Base-by-base conservation (phyloP, 2,113 vertebrate genomes). In the Mus spicilegus region DNA sequence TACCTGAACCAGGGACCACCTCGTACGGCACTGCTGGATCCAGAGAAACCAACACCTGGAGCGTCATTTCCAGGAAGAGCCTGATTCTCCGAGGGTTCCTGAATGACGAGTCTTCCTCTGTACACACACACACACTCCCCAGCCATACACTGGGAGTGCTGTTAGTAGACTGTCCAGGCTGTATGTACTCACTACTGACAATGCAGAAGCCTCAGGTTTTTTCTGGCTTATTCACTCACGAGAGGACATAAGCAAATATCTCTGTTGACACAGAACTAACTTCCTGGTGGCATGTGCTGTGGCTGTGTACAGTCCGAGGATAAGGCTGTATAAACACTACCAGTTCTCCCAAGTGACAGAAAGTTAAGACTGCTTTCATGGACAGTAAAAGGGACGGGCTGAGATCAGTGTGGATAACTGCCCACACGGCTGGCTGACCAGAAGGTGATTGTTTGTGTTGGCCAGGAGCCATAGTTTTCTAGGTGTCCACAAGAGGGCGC, bases 401-500 rank as follows among this genome's bases (percentile, higher is more conserved):
- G n/a, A 61, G 70, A 13, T 61, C 51, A 75, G 26, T 58, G 13
- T 56, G 36, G 42, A 6, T 26, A 56, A 39, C 51, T 73, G n/a
- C 3, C 8, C 14, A n/a, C 10, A 11, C 1, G 0, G 36, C 14
- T 39, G 70, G n/a, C n/a, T n/a, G n/a, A n/a, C n/a, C n/a, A n/a
- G n/a, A 70, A 30, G 28, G 28, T 28, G 51, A 30, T 42, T 51
- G 49, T 28, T 76, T 1, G 2, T 30, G 4, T 22, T n/a, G 19
- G 58, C 63, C 7, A 54, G 54, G 16, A 86, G 12, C 6, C 1
- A 76, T 7, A 16, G 5, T 58, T 36, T 75, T 61, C 12, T 11
- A 82, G 85, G 13, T 75, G 90, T 49, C 97, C 97, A 95, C 95
- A 56, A 97, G 97, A 67, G 94, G 96, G 95, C 8, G 95, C 3